Evolutionary conservation across 2,797 vertebrate species (phyloP).

Genomic region (Sarcophilus harrisii): DNA sequence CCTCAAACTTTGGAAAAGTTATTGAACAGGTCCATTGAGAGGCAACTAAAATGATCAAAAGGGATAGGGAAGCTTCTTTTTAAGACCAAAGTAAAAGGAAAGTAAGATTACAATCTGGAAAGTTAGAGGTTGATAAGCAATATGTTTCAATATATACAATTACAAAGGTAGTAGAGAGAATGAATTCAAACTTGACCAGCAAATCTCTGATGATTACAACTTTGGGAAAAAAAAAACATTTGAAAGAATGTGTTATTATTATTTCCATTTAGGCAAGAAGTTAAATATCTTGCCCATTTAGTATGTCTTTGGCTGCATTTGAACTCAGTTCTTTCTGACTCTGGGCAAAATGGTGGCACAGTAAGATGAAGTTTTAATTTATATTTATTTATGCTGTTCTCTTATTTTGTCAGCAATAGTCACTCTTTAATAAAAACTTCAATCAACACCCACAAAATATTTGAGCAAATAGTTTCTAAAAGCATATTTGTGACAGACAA

Average conservation of each 20-base stretch:
- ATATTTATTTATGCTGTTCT: not conserved
- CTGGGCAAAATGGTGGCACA: no score
- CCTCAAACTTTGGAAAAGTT: constrained; percentile 52
- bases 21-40: constrained; percentile 31
- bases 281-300: no score
- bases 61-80: constrained; percentile 42
- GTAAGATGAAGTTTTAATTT: not conserved
- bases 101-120: constrained; percentile 36
- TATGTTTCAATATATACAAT: constrained; percentile 62
- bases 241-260: not conserved
- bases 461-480: constrained; percentile 64
- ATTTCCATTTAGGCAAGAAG: no score
- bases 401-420: not conserved
- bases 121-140: constrained; percentile 60
- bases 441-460: not conserved
- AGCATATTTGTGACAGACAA: constrained; percentile 19
- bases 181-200: constrained; percentile 58
- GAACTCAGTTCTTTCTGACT: no score
- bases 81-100: constrained; percentile 27
- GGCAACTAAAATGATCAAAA: constrained; percentile 56
- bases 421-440: not conserved
- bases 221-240: not conserved
- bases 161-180: constrained; percentile 35
- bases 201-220: constrained; percentile 70
- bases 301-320: no score